These are phyloP conservation scores for Anthopleura xanthogrammica DNA, from an alignment of 92 coral and sea anemone species.

Conservation along the genomic window DNA sequence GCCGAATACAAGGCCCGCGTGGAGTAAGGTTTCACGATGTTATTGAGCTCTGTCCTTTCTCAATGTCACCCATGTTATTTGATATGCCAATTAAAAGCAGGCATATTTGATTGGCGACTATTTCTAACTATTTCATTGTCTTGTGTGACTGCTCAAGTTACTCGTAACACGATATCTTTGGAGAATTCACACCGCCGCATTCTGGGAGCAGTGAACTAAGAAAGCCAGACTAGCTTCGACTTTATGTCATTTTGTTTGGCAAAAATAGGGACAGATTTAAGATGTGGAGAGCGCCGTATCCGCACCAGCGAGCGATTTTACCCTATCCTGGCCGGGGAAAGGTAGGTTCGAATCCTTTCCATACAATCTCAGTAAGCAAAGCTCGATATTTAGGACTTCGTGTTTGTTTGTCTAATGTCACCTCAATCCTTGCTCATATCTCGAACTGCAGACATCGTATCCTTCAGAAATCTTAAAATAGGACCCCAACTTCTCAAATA, in stretches of 20 bases:
- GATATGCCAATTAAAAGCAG: constrained; percentile 41
- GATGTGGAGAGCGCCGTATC: constrained; percentile 92
- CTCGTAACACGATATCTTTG: constrained; percentile 19
- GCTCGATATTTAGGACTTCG: constrained; percentile 12
- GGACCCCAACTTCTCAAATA: not conserved
- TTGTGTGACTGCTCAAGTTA: constrained; percentile 19
- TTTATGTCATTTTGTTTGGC: constrained; percentile 53
- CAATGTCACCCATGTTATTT: constrained; percentile 34
- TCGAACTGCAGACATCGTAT: constrained; percentile 26
- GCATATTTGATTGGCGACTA: constrained; percentile 37
- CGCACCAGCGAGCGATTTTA: constrained; percentile 77
- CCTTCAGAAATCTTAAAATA: constrained; percentile 17
- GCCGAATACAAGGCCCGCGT: not conserved
- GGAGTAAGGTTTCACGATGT: constrained; percentile 25
- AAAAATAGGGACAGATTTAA: constrained; percentile 21
- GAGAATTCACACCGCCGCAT: constrained; percentile 34
- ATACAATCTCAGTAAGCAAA: not conserved
- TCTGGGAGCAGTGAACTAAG: constrained; percentile 68
- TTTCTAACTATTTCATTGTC: constrained; percentile 46
- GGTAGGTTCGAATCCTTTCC: constrained; percentile 42
- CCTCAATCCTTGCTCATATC: constrained; percentile 20
- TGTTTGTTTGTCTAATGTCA: constrained; percentile 57
- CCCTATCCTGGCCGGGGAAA: constrained; percentile 84
- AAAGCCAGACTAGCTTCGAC: constrained; percentile 73
- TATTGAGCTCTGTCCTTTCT: constrained; percentile 26